These are phyloP conservation scores for Podarcis raffonei DNA, from an alignment of 2,113 vertebrate genomes.

Conservation along the genomic window DNA sequence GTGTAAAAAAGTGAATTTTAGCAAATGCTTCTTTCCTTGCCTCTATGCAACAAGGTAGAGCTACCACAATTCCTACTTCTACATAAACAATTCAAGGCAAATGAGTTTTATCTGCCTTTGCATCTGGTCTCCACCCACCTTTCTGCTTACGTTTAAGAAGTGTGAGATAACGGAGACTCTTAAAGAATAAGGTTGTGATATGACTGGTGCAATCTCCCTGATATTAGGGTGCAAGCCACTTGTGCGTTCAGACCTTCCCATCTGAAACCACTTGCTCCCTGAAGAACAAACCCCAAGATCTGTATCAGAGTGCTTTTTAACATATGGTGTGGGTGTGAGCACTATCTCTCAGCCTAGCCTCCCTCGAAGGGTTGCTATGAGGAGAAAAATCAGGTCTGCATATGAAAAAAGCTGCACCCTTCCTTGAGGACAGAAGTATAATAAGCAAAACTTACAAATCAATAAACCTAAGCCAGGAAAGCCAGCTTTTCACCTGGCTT, in stretches of 20 bases:
- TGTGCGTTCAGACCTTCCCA: not conserved
- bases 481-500: not conserved
- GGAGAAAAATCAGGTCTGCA: not conserved
- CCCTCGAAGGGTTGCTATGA: not conserved
- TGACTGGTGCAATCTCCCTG: not conserved
- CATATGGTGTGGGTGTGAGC: no score
- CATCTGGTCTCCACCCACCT: not conserved
- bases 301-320: no score
- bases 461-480: not conserved
- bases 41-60: not conserved
- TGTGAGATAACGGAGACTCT: not conserved
- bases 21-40: not conserved
- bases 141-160: not conserved
- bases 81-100: not conserved
- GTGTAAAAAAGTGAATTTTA: not conserved
- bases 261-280: not conserved
- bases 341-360: not conserved
- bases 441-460: not conserved
- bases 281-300: no score
- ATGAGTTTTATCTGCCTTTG: not conserved
- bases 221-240: not conserved
- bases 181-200: not conserved
- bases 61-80: not conserved
- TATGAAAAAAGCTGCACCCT: not conserved
- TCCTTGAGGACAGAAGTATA: not conserved